Percentiles rank a stretch among this genome's conserved stretches.
Evolutionary conservation across 2,888 invertebrate species (phyloP).

Genomic region (Drosophila demipolita): DNA sequence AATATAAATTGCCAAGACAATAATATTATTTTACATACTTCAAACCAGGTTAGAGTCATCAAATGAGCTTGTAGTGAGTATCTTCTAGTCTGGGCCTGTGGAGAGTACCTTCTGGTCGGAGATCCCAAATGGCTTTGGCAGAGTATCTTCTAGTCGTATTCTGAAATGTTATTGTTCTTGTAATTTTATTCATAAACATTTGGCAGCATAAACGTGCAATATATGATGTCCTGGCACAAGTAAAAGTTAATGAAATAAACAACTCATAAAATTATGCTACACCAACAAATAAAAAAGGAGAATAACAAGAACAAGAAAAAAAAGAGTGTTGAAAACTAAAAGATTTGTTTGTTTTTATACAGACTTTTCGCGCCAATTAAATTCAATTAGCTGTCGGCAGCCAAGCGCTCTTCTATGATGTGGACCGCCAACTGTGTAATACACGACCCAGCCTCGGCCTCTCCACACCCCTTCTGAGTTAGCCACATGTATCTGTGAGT

Average conservation of each 20-base stretch:
- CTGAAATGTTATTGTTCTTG: constrained; percentile 14
- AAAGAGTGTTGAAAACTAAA: constrained; percentile 31
- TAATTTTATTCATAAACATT: constrained; percentile 51
- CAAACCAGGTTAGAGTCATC: neutral
- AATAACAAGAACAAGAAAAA: constrained; percentile 8
- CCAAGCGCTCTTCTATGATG: constrained; percentile 43
- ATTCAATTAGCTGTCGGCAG: constrained; percentile 75
- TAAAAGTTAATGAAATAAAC: constrained; percentile 71
- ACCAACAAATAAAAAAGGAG: constrained; percentile 1
- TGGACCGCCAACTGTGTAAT: constrained; percentile 40
- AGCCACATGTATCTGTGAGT: constrained; percentile 21
- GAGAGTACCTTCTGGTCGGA: too few relatives aligned
- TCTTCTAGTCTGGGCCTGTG: neutral
- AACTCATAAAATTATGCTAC: constrained; percentile 70
- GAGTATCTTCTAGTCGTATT: neutral
- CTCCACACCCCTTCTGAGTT: constrained; percentile 1
- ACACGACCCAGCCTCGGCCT: neutral
- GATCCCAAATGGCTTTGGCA: neutral
- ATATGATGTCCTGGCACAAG: constrained; percentile 46
- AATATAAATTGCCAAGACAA: neutral
- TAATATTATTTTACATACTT: neutral
- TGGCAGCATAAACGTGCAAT: constrained; percentile 59
- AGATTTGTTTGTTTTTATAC: constrained; percentile 60
- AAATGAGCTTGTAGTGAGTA: neutral
- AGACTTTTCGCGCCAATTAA: constrained; percentile 77